A percentile compares a stretch with the other conserved stretches of the same genome.
phyloP scores from a whole-genome alignment of 2,888 invertebrate species.

The Steromphala cineraria region DNA sequence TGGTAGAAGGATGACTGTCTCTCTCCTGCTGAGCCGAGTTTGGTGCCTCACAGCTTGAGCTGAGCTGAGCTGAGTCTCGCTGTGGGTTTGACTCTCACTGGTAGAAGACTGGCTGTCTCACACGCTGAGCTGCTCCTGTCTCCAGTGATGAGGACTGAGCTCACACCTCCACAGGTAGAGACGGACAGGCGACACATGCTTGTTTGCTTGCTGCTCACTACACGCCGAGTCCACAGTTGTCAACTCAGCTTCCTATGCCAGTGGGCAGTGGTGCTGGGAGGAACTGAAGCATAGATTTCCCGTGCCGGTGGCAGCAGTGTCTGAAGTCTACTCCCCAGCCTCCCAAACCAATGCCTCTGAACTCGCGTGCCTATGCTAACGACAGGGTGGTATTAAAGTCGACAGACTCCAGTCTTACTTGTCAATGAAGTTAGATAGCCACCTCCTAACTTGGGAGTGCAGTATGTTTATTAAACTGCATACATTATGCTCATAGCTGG shows the following conservation, averaged over 20 bases:
- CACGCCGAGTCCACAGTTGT: no score
- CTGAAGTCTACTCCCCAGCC: neutral
- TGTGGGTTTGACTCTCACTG: no score
- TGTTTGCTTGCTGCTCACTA: no score
- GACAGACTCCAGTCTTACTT: neutral
- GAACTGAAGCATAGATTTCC: neutral
- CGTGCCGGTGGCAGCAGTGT: neutral
- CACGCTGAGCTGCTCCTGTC: no score
- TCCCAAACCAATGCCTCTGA: neutral
- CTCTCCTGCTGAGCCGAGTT: no score
- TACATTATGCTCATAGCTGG: conserved; percentile 4
- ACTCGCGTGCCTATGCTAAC: neutral
- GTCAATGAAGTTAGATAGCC: neutral
- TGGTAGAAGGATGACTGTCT: no score
- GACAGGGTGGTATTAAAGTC: conserved; percentile 6
- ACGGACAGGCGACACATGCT: no score
- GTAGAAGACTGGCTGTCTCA: no score
- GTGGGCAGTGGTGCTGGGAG: neutral
- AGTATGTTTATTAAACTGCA: conserved; percentile 5
- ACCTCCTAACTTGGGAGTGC: neutral
- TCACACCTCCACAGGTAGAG: no score
- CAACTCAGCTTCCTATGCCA: neutral
- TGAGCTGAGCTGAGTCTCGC: no score
- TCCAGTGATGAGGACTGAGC: no score
- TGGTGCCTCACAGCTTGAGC: no score